Percentiles rank a stretch among this genome's conserved stretches.
phyloP scores from a whole-genome alignment of 2,797 vertebrate genomes.

The Pyrocephalus nanus region DNA sequence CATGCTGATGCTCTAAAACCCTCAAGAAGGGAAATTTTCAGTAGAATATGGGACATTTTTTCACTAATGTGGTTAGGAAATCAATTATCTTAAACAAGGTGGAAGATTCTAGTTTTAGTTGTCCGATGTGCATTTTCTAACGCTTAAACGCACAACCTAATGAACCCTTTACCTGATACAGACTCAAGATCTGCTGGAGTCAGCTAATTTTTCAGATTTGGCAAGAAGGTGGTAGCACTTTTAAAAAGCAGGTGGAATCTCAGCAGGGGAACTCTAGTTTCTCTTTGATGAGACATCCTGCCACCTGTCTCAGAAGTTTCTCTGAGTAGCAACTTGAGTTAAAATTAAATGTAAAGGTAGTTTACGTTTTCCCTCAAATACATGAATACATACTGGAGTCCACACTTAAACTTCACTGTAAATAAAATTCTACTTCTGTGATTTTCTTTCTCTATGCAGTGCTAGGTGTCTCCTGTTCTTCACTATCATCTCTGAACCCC shows the following conservation, averaged over 20 bases:
- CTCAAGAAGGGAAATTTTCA: neutral
- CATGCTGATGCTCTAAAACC: neutral
- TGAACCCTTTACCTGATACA: neutral
- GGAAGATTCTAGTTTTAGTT: neutral
- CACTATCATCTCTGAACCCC: neutral
- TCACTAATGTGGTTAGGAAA: neutral
- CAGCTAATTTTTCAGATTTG: neutral
- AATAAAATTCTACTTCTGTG: neutral
- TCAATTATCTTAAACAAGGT: neutral
- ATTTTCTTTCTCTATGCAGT: neutral
- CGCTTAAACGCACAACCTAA: neutral
- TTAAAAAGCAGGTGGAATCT: conserved; percentile 30
- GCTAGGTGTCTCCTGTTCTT: neutral
- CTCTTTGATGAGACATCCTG: conserved; percentile 1
- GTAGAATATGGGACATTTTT: neutral
- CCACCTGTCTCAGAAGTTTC: conserved; percentile 32
- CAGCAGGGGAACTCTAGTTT: conserved; percentile 7
- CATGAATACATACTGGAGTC: neutral
- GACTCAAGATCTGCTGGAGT: neutral
- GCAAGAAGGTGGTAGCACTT: neutral
- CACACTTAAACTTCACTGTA: neutral
- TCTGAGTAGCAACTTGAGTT: neutral
- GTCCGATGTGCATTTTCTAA: accelerated
- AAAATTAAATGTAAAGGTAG: neutral
- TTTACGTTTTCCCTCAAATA: neutral